Evolutionary conservation across 2,113 vertebrate species (phyloP), one percentile per base, ranked within the genome.

Genomic region (Solea solea): DNA sequence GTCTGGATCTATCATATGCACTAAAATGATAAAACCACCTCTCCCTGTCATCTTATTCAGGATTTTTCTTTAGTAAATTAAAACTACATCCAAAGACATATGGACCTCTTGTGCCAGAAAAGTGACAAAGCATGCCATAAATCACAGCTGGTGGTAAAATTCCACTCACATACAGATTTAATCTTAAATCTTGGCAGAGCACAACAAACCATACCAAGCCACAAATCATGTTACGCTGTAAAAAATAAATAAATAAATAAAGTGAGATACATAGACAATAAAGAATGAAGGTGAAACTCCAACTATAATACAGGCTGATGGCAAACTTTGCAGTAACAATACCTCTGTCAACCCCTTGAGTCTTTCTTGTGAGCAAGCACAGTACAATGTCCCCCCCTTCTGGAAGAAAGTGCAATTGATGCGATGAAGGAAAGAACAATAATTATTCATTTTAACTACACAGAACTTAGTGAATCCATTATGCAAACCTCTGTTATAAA

Each of bases 21-120:
- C 28, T 64, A 4, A 21, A 44, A 41, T 21, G 21, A 78, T 64
- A 7, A 8, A 46, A 10, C 10, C 45, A 49, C 39, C 34, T 56
- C 15, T 39, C 39, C 50, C 9, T 51, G 11, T 58, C 13, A 9
- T 52, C 62, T 62, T 46, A 52, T 61, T 69, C 73, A 74, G 60
- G 56, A 73, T 48, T 62, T 27, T 55, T 28, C 58, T 74, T 52
- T 27, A 65, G 41, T 50, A 21, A 16, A 50, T 41, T 9, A 27
- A 72, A 69, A 64, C 39, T 12, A 63, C 64, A 46, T 45, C 69
- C 16, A 62, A 49, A 81, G 52, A 61, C 21, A 65, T 14, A 72
- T 80, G 45, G 78, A 78, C 86, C 79, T 80, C 85, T 86, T 69
- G 55, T 91, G 90, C 64, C 53, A 62, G 64, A 75, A 65, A 72